Evolutionary conservation across 2,797 vertebrate genomes (phyloP), one percentile per base, ranked within the genome.

Genomic region (Acipenser oxyrinchus): DNA sequence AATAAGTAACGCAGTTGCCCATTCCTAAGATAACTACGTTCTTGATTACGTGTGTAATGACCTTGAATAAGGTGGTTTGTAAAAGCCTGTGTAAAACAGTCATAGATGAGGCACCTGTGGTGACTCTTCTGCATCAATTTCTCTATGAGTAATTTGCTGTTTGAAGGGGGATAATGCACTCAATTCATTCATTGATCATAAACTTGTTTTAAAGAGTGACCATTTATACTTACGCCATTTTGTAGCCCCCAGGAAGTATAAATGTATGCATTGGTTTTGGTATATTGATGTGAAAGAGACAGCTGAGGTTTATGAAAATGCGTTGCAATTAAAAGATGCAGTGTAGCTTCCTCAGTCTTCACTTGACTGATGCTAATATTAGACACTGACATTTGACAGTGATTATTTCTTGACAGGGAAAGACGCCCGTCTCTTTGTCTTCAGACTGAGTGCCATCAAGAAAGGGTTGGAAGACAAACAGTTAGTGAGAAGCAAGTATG

Each of bases 401-500:
- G 69, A 68, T 67, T 67, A 78, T 23, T 10, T 73, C 69, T 7
- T 18, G 65, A 59, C 81, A 98, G 96, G 96, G 62, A 99, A 98
- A 73, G 96, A 98, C 0, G 89, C 96, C 23, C 95, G 96, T 67
- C 85, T 99, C 37, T 95, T 95, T 63, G 94, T 97, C 81, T 97
- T 96, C 88, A 85, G 93, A 74, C 90, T 99, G 63, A 87, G 90
- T 57, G 55, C 74, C 6, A 82, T 99, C 67, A 92, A 85, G 78
- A 90, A 84, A 74, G 87, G 84, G 71, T 75, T 95, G 67, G 92
- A 96, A 78, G 91, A 90, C 66, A 88, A 85, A 67, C 92, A 92
- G 78, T 77, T 85, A 0, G 84, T 90, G 80, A 87, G 85, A 60
- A 81, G 84, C 84, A 95, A 95, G 77, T 94, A 88, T 0, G 93